A percentile compares a stretch with the other conserved stretches of the same genome.
phyloP scores from a whole-genome alignment of 2,113 vertebrate genomes.

The Pollachius pollachius region DNA sequence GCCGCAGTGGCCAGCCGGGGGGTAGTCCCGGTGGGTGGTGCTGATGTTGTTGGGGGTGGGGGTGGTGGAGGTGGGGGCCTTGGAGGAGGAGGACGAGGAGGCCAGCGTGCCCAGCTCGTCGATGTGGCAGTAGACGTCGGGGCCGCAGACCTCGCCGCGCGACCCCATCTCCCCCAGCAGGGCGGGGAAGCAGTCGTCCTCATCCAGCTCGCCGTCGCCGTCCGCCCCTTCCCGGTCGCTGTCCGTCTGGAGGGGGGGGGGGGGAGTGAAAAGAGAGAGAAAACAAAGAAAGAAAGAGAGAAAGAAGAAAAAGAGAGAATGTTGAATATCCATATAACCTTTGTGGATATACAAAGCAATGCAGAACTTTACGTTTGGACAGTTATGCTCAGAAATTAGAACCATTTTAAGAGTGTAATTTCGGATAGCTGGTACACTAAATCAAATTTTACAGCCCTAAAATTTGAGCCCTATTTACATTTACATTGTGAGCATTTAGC shows the following conservation, averaged over 20 bases:
- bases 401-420: no score
- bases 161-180: slow-evolving; percentile 83
- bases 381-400: no score
- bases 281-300: neutral
- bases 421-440: no score
- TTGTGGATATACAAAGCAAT: no score
- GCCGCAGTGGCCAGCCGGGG: neutral
- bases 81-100: slow-evolving; percentile 77
- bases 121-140: slow-evolving; percentile 81
- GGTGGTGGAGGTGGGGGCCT: slow-evolving; percentile 60
- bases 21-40: slow-evolving; percentile 50
- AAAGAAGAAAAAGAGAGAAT: neutral
- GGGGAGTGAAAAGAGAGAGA: neutral
- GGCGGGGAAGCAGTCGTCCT: slow-evolving; percentile 84
- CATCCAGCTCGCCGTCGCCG: slow-evolving; percentile 81
- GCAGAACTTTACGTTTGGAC: no score
- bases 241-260: slow-evolving; percentile 47
- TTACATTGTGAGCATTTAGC: no score
- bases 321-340: no score
- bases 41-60: slow-evolving; percentile 26
- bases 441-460: no score
- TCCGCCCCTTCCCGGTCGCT: slow-evolving; percentile 52
- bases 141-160: slow-evolving; percentile 76
- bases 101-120: slow-evolving; percentile 82
- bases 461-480: no score